phyloP scores from a whole-genome alignment of 2,797 vertebrate species.

The Acanthurus leucopareius region DNA sequence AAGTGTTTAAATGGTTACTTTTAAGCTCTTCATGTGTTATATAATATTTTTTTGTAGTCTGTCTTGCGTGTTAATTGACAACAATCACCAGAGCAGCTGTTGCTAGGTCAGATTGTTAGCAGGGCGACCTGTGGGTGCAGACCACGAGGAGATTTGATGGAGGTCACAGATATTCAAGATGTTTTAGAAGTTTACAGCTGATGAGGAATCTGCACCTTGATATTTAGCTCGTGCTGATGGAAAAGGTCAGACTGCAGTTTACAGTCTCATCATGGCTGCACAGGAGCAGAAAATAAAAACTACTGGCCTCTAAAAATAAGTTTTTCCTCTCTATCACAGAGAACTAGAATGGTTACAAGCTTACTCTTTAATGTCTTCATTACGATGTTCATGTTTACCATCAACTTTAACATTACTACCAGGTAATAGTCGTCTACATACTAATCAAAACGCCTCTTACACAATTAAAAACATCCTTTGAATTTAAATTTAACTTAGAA shows the following conservation, averaged over 20 bases:
- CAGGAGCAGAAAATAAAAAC: slow-evolving; percentile 1
- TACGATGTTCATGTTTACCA: background rate
- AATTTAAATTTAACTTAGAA: slow-evolving; percentile 33
- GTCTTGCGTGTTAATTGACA: slow-evolving; percentile 71
- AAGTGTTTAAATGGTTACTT: background rate
- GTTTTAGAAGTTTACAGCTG: slow-evolving; percentile 65
- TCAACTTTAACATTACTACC: background rate
- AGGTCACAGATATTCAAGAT: slow-evolving; percentile 61
- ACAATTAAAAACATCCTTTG: background rate
- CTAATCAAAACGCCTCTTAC: background rate
- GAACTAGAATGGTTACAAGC: background rate
- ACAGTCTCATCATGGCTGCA: background rate
- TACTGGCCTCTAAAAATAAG: background rate
- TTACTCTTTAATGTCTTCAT: background rate
- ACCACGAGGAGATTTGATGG: slow-evolving; percentile 43
- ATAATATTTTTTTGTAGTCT: slow-evolving; percentile 79
- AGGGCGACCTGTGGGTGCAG: slow-evolving; percentile 67
- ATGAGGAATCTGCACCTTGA: slow-evolving; percentile 39
- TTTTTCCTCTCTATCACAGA: background rate
- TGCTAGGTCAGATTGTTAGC: slow-evolving; percentile 79
- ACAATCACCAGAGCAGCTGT: slow-evolving; percentile 81
- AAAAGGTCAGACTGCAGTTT: slow-evolving; percentile 16
- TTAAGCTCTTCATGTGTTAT: background rate
- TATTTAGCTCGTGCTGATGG: slow-evolving; percentile 38
- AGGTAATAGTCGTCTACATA: background rate